These are phyloP conservation scores for Cyprinus carpio DNA, from an alignment of 2,113 vertebrate genomes.

Conservation along the genomic window DNA sequence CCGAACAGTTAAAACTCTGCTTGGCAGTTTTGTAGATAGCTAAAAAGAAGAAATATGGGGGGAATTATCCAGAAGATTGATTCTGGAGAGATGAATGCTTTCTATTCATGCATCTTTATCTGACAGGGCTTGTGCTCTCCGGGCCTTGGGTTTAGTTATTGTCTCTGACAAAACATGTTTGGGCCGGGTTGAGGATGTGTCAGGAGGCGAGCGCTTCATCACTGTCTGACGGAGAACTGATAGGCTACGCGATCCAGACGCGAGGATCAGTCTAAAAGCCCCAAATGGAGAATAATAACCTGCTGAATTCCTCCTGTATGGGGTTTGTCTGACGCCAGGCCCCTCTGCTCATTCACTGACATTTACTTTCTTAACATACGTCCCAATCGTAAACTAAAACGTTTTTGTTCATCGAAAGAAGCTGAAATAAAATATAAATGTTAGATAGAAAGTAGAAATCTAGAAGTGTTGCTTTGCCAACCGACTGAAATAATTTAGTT, in stretches of 20 bases:
- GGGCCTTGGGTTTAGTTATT: constrained; percentile 63
- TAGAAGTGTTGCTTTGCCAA: too few species aligned
- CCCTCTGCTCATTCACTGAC: constrained; percentile 30
- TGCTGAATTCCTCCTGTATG: neutral
- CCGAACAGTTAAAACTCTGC: constrained; percentile 70
- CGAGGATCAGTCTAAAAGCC: constrained; percentile 17
- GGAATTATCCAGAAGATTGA: constrained; percentile 76
- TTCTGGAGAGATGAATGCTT: constrained; percentile 72
- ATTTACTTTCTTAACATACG: neutral
- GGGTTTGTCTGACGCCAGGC: constrained; percentile 35
- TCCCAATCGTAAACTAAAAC: neutral
- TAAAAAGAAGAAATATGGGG: constrained; percentile 74
- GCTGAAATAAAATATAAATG: too few species aligned
- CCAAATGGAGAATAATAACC: constrained; percentile 12
- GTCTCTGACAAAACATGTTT: constrained; percentile 62
- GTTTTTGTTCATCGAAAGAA: neutral
- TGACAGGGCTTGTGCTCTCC: constrained; percentile 63
- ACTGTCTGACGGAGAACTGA: constrained; percentile 36
- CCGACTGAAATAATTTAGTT: too few species aligned
- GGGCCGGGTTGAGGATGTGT: constrained; percentile 30
- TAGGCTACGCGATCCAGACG: constrained; percentile 22
- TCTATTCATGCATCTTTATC: constrained; percentile 71
- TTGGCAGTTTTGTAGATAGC: constrained; percentile 73
- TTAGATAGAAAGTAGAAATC: too few species aligned
- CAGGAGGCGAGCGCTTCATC: constrained; percentile 34